These are phyloP conservation scores for Theropithecus gelada DNA, from an alignment of 2,113 vertebrate genomes.

Conservation along the genomic window DNA sequence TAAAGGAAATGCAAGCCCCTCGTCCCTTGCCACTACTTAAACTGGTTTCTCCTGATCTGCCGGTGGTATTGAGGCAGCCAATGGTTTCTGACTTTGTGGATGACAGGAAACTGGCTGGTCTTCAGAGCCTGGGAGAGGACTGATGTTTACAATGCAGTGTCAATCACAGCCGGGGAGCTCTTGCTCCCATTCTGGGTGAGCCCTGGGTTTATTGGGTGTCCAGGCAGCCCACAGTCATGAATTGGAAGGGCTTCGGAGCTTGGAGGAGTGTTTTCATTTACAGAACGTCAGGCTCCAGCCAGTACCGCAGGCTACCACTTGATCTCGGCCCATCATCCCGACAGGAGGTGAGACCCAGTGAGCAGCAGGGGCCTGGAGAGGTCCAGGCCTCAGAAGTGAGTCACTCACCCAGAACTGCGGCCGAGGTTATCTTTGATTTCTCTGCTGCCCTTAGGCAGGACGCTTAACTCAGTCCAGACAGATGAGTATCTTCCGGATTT, in stretches of 20 bases:
- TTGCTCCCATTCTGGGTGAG: background rate
- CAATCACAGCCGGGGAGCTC: background rate
- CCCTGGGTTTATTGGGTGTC: background rate
- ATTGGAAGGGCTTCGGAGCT: background rate
- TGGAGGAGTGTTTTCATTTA: background rate
- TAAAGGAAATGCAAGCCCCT: background rate
- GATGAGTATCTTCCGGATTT: background rate
- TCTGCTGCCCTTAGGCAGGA: background rate
- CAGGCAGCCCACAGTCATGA: background rate
- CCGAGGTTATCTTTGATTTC: background rate
- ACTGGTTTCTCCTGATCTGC: conserved; percentile 1
- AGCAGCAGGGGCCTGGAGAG: background rate
- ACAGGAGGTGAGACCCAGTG: background rate
- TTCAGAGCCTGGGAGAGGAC: background rate
- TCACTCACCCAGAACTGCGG: background rate
- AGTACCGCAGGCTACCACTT: background rate
- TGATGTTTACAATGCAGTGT: background rate
- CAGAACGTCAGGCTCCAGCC: background rate
- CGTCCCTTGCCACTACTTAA: background rate
- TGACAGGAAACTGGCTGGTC: background rate
- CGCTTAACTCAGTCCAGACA: background rate
- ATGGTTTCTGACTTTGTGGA: background rate
- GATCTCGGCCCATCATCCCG: background rate
- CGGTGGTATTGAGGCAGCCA: background rate
- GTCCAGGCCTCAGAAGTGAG: background rate